Percentiles rank a stretch among this genome's conserved stretches.
Evolutionary conservation across 2,888 invertebrate genomes (phyloP).

Genomic region (Rhaphigaster nebulosa): DNA sequence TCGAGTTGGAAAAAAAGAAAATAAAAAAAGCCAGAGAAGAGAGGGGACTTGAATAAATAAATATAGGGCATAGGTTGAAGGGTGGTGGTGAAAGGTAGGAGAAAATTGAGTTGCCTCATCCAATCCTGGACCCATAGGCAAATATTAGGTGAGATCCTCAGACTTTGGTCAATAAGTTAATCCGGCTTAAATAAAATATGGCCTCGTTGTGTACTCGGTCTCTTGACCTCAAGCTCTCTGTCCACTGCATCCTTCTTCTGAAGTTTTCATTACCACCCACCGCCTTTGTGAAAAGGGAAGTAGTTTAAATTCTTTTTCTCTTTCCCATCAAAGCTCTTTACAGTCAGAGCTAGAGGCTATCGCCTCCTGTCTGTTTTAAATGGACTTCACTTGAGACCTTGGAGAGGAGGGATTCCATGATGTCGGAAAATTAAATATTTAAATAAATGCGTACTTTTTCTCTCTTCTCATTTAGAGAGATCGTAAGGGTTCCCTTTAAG

Average conservation of each 20-base stretch:
- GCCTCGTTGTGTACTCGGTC: background rate
- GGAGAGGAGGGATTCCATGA: background rate
- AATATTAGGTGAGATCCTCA: background rate
- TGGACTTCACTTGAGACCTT: slow-evolving; percentile 10
- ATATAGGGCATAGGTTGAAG: background rate
- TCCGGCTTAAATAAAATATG: slow-evolving; percentile 31
- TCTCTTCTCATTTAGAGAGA: background rate
- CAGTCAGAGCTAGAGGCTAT: no score
- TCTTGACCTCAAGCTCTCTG: background rate
- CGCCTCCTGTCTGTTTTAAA: background rate
- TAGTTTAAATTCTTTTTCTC: slow-evolving; percentile 38
- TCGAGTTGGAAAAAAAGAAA: background rate
- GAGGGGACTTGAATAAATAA: slow-evolving; percentile 14
- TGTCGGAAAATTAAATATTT: background rate
- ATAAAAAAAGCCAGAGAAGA: background rate
- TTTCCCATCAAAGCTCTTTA: background rate
- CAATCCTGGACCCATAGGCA: background rate
- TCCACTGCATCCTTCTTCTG: background rate
- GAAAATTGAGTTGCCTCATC: slow-evolving; percentile 24
- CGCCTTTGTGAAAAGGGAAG: slow-evolving; percentile 18
- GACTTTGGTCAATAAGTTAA: slow-evolving; percentile 24
- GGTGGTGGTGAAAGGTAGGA: background rate
- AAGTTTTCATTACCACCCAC: background rate
- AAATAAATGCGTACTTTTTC: background rate
- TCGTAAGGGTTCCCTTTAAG: background rate